Conservation (phyloP, 2,113 vertebrate genomes). For the Otus sunia region DNA sequence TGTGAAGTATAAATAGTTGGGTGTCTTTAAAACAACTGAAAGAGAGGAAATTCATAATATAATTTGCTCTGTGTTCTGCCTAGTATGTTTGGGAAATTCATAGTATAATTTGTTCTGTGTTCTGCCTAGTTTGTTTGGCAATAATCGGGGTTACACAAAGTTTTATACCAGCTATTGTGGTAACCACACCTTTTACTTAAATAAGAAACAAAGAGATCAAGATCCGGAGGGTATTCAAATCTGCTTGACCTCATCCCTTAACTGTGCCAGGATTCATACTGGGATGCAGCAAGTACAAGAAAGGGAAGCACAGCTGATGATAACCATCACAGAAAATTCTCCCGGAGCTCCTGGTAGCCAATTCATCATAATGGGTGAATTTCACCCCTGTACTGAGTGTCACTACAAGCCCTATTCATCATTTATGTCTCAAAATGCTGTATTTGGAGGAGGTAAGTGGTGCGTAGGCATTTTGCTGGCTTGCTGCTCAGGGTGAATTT, state of each 20-base stretch:
- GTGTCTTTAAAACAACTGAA: neutral
- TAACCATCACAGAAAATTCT: neutral
- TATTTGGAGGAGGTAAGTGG: neutral
- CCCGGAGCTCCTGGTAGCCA: neutral
- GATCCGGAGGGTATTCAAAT: neutral
- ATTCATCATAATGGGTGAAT: neutral
- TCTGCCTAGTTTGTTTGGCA: neutral
- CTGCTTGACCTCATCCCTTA: neutral
- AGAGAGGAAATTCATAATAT: neutral
- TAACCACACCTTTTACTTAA: neutral
- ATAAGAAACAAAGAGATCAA: neutral
- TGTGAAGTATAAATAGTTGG: neutral
- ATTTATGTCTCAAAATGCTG: neutral
- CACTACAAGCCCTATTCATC: neutral
- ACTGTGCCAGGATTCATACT: neutral
- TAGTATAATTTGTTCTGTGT: fast-evolving
- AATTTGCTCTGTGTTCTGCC: neutral
- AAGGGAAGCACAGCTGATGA: neutral
- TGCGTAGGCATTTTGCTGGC: neutral
- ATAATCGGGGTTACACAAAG: neutral
- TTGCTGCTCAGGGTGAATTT: neutral
- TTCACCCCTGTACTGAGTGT: neutral
- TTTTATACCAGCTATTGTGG: neutral
- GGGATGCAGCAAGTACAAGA: neutral
- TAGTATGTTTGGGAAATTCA: neutral